A percentile compares a stretch with the other conserved stretches of the same genome.
Evolutionary conservation across 2,888 invertebrate genomes (phyloP).

Genomic region (Agrypnus murinus): DNA sequence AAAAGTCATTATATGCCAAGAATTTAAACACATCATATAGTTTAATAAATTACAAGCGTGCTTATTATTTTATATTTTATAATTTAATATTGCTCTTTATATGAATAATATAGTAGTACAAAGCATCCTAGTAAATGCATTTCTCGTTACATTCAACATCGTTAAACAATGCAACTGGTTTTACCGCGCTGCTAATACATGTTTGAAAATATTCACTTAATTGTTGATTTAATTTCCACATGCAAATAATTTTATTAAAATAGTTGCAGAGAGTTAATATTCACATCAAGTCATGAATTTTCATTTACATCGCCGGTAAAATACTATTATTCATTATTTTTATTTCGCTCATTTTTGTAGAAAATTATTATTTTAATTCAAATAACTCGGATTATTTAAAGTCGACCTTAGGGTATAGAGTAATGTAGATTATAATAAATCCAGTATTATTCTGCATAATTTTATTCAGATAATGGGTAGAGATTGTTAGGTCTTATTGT

Average conservation of each 20-base stretch:
- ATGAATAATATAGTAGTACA: no score
- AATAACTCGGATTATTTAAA: no score
- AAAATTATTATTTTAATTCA: no score
- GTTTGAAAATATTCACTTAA: slow-evolving; percentile 4
- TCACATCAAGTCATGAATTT: neutral
- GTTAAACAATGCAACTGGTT: slow-evolving; percentile 5
- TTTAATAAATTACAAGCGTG: slow-evolving; percentile 7
- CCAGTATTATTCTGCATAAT: no score
- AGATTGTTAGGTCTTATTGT: no score
- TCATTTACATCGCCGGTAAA: no score
- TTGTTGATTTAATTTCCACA: slow-evolving; percentile 15
- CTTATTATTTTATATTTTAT: neutral
- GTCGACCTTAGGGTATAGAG: no score
- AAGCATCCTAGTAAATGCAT: no score
- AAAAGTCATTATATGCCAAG: slow-evolving; percentile 6
- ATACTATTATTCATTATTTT: no score
- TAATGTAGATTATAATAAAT: no score
- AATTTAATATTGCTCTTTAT: slow-evolving; percentile 5
- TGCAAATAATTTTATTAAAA: slow-evolving; percentile 16
- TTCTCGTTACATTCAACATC: neutral
- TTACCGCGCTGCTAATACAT: neutral
- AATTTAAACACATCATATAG: neutral
- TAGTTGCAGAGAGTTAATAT: neutral
- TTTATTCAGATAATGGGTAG: no score
- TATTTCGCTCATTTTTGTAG: no score